Evolutionary conservation across 2,888 invertebrate species (phyloP).

Genomic region (Drosophila mimica): DNA sequence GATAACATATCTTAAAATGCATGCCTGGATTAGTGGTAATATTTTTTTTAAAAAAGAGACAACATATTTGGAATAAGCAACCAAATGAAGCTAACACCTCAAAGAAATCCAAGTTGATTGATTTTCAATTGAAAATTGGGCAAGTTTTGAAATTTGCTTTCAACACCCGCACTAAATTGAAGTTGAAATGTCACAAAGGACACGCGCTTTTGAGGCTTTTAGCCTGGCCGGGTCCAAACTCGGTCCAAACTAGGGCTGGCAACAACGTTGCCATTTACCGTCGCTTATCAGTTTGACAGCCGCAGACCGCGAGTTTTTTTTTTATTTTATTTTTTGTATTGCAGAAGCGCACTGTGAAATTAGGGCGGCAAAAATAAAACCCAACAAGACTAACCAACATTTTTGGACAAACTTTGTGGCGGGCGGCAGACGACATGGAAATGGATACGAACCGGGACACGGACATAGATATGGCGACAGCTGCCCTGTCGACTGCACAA

Average conservation of each 20-base stretch:
- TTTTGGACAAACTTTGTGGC: constrained; percentile 35
- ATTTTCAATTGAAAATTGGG: background rate
- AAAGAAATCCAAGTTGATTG: background rate
- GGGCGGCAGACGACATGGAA: constrained; percentile 9
- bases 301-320: constrained; percentile 7
- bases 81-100: no score
- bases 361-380: constrained; percentile 11
- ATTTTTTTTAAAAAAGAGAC: background rate
- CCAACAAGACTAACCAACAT: constrained; percentile 31
- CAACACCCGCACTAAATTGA: background rate
- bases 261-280: constrained; percentile 16
- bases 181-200: constrained; percentile 4
- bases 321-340: background rate
- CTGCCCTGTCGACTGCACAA: constrained; percentile 12
- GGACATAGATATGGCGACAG: constrained; percentile 22
- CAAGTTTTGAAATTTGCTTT: background rate
- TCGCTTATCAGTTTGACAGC: constrained; percentile 38
- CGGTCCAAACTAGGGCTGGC: background rate
- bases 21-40: background rate
- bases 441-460: background rate
- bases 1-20: background rate
- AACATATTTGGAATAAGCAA: background rate
- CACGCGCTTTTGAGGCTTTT: constrained; percentile 6
- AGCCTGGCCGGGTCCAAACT: background rate
- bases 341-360: constrained; percentile 14